phyloP scores from a whole-genome alignment of 2,113 vertebrate species.

The Onychostoma macrolepis region DNA sequence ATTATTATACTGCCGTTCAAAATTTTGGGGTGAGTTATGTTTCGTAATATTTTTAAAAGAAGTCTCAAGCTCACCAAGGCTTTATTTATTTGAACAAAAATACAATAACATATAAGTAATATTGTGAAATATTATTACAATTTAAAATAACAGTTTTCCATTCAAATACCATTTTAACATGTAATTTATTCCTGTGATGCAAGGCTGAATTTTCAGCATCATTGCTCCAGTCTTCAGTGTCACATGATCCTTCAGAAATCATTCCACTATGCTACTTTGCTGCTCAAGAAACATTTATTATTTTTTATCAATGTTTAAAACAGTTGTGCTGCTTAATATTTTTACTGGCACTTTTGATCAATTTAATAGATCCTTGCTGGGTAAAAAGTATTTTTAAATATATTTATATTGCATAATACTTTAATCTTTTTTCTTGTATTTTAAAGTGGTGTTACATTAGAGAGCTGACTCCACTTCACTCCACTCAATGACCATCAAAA shows the following conservation, averaged over 20 bases:
- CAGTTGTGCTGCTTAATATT: neutral
- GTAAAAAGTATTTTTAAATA: too few species aligned
- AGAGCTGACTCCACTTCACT: neutral
- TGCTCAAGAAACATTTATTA: neutral
- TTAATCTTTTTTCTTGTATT: neutral
- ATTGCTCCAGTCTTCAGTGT: neutral
- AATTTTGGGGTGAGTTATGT: neutral
- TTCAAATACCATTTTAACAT: neutral
- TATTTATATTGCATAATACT: neutral
- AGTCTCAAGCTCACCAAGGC: neutral
- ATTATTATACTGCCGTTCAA: neutral
- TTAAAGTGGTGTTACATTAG: neutral
- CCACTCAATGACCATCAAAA: neutral
- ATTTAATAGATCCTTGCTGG: too few species aligned
- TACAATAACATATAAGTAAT: neutral
- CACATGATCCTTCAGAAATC: neutral
- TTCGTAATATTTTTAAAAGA: neutral
- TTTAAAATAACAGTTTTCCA: neutral
- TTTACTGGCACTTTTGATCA: neutral
- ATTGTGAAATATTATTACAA: neutral
- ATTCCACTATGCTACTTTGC: neutral
- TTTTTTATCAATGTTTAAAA: neutral
- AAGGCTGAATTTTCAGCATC: neutral
- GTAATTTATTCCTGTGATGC: neutral
- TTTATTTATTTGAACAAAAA: neutral